These are phyloP conservation scores for Palythoa heliodiscus DNA, from an alignment of 92 coral and sea anemone species.

Conservation along the genomic window DNA sequence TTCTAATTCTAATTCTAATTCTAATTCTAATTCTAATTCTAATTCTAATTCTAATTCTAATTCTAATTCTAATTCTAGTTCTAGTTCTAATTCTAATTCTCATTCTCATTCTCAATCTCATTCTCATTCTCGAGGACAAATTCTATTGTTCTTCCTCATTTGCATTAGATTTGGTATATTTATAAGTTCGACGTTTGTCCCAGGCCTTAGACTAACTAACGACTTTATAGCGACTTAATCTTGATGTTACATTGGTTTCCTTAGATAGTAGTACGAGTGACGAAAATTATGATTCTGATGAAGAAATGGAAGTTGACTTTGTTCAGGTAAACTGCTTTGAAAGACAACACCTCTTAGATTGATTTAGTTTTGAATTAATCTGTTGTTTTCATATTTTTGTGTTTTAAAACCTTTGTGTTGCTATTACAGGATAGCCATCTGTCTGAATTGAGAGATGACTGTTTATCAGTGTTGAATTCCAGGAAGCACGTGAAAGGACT, in stretches of 20 bases:
- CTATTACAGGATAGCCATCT: conserved; percentile 2
- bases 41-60: too few relatives aligned
- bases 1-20: too few relatives aligned
- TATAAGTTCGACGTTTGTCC: too few relatives aligned
- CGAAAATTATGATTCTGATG: conserved; percentile 17
- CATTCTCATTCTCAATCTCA: too few relatives aligned
- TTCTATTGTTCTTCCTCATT: too few relatives aligned
- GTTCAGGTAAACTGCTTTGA: conserved; percentile 7
- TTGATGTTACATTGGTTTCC: not conserved
- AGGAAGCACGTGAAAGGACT: conserved; percentile 30
- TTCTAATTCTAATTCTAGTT: too few relatives aligned
- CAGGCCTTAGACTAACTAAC: too few relatives aligned
- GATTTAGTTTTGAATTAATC: not conserved
- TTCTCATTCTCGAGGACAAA: too few relatives aligned
- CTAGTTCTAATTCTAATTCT: too few relatives aligned
- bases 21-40: too few relatives aligned
- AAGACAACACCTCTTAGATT: not conserved
- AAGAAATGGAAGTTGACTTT: conserved; percentile 20
- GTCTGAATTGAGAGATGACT: conserved; percentile 30
- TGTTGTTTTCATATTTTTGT: not conserved
- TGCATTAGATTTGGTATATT: too few relatives aligned
- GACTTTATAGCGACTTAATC: not conserved
- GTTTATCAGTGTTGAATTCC: conserved; percentile 27
- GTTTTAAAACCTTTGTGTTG: not conserved
- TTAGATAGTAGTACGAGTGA: not conserved